Conservation (phyloP, 2,888 invertebrate genomes). For the Willowsia nigromaculata region DNA sequence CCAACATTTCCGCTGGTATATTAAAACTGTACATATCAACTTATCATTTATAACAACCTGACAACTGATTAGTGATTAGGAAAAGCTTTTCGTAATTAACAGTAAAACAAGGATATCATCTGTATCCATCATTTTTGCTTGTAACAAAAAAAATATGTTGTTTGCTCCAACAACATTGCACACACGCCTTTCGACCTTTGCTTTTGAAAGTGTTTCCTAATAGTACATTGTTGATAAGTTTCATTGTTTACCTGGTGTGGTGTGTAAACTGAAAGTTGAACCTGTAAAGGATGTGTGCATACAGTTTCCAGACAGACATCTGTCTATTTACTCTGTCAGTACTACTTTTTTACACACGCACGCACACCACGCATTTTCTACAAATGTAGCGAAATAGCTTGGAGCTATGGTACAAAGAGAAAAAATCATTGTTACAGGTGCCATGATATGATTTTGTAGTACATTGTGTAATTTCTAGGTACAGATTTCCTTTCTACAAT, state of each 20-base stretch:
- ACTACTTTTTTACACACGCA: neutral
- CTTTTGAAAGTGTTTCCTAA: neutral
- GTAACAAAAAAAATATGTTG: neutral
- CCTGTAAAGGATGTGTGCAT: neutral
- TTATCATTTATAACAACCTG: too few species aligned
- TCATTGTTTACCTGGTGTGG: neutral
- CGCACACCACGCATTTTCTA: neutral
- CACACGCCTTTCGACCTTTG: conserved; percentile 4
- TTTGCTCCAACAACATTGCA: neutral
- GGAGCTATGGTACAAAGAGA: neutral
- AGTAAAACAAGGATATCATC: neutral
- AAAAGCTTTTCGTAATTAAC: neutral
- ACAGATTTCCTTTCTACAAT: conserved; percentile 63
- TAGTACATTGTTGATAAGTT: neutral
- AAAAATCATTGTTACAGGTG: neutral
- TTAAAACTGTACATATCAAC: too few species aligned
- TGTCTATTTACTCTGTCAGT: neutral
- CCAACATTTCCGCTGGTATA: too few species aligned
- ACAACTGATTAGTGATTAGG: too few species aligned
- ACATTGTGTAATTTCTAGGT: conserved; percentile 34
- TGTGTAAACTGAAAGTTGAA: neutral
- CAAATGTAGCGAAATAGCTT: neutral
- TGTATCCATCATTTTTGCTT: neutral
- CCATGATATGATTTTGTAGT: neutral
- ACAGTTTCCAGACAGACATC: neutral